These are phyloP conservation scores for Xestoiulus laeticollis DNA, from an alignment of 2,888 invertebrate species.

Conservation along the genomic window DNA sequence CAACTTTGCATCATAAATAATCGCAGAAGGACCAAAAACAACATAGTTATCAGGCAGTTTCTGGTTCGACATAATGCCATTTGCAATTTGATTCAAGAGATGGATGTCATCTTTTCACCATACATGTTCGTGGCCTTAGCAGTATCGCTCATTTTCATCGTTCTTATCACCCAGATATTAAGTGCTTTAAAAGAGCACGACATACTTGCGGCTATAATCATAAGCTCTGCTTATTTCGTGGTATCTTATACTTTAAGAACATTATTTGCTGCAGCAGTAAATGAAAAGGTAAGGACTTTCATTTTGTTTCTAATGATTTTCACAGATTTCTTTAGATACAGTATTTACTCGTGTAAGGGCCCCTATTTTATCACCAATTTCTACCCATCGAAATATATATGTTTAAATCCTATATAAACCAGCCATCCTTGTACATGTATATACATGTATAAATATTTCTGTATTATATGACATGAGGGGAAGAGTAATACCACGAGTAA, in stretches of 20 bases:
- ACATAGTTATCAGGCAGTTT: background rate
- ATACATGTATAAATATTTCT: too few species aligned
- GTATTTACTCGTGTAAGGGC: too few species aligned
- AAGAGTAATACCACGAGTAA: too few species aligned
- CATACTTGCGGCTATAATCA: background rate
- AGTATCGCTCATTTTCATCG: background rate
- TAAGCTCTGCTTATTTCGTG: background rate
- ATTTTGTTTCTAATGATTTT: too few species aligned
- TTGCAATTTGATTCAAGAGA: constrained; percentile 13
- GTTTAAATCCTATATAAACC: too few species aligned
- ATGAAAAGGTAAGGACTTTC: background rate
- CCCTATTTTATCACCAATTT: too few species aligned
- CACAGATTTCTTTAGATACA: too few species aligned
- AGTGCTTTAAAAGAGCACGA: background rate
- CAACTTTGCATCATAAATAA: background rate
- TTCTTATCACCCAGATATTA: background rate
- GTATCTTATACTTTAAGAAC: background rate
- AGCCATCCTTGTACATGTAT: too few species aligned
- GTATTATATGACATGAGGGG: too few species aligned
- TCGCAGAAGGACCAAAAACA: background rate
- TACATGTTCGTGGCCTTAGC: background rate
- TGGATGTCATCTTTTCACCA: background rate
- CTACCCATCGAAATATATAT: too few species aligned
- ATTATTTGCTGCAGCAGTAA: background rate
- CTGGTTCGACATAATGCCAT: background rate